Base-by-base conservation (phyloP, 2,113 vertebrate species). In the Onychostoma macrolepis region DNA sequence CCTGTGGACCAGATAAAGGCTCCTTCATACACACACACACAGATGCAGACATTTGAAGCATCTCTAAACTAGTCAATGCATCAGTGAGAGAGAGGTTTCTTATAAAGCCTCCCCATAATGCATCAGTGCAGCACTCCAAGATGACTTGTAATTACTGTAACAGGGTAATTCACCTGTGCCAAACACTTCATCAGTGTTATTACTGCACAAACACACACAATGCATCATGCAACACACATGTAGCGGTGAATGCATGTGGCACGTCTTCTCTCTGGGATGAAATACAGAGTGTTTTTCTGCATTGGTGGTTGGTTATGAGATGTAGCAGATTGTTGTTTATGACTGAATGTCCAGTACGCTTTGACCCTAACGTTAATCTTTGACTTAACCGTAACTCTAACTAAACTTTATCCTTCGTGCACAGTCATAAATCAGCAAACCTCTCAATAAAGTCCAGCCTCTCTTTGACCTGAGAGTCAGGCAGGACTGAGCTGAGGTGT, bases 81-180 rank as follows among this genome's bases (percentile, higher is more conserved):
- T 95, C 93, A 95, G 89, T 84, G 77, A 88, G 89, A 93, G 92
- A 94, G 88, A 95, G 41, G 41, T 6, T 45, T 76, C 38, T 45
- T 45, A 76, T 76, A 45, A 76, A 6, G 74, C n/a, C 90, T 92
- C 91, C 90, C 90, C 90, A 87, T 90, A 90, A 96, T 94, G 94
- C 95, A 94, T 95, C 93, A 94, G 88, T 86, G 84, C 92, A 92
- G 83, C 84, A 91, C 90, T 87, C 88, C 92, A 90, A 7, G n/a
- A 85, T 85, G 78, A 90, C 90, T 85, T 90, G 90, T 95, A 95
- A 96, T 96, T 95, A 94, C 75, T 91, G 90, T 95, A 96, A 96
- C 94, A 93, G 92, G 92, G 89, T 76, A 90, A 93, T 89, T 94
- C 93, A 94, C 91, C 90, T 89, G 93, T 83, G 90, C 95, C 86